Evolutionary conservation across 2,113 vertebrate genomes (phyloP), one percentile per base, ranked within the genome.

Genomic region (Mormoops blainvillei): DNA sequence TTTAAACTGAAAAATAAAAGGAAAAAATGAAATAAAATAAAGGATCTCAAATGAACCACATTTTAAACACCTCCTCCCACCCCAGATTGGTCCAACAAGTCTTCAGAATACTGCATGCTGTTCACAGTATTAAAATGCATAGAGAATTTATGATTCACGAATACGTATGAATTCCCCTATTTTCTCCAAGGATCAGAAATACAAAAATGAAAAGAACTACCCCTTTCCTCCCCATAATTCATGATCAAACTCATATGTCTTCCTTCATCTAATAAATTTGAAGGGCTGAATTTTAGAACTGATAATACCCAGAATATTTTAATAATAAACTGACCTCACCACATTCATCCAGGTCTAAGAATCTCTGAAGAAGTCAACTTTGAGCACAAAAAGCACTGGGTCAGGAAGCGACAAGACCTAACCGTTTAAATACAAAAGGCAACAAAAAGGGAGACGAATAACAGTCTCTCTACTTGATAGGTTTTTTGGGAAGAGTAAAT

Each of bases 111-210:
- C 1, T 48, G 68, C 16, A 68, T 9, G 48, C 33, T 56, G 11
- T n/a, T 80, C 5, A 54, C 7, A 56, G 22, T 58, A 80, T 28
- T 80, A 71, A 94, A 92, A 82, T 86, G 14, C n/a, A 76, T 3
- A 84, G 56, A 80, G 87, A 87, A 87, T 9, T 2, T 65, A 87
- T 38, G 36, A 28, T 58, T 89, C 50, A 63, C 45, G 15, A 91
- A 92, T n/a, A 58, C 4, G 38, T 48, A 83, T 4, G 22, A 84
- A 78, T 80, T 67, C 26, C 36, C 41, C 33, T 65, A 33, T 67
- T 87, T 96, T 54, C 65, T 81, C 77, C 83, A 65, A 87, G 52
- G 13, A 15, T 71, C 67, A 81, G 70, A 97, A 74, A 93, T 38
- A 93, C 1, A 88, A 87, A 93, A 83, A 82, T 18, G 15, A 90